A percentile compares a stretch with the other conserved stretches of the same genome.
These are phyloP conservation scores for Emys orbicularis DNA, from an alignment of 2,797 vertebrate species.

Conservation along the genomic window DNA sequence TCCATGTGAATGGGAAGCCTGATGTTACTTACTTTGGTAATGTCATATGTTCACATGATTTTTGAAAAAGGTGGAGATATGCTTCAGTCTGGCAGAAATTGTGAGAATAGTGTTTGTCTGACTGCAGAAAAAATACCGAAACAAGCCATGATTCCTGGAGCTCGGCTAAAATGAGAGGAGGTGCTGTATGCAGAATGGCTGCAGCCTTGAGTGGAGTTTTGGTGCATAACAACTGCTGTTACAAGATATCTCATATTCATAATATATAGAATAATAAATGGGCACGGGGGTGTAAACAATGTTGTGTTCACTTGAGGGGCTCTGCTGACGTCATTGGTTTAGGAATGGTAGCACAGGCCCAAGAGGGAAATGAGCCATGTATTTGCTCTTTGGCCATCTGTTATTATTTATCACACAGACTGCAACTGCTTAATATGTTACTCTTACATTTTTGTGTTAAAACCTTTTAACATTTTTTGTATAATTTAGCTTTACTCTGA, in stretches of 20 bases:
- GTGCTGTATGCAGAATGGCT: rapidly evolving
- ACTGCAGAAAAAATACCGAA: background rate
- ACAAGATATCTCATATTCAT: background rate
- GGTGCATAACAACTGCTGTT: background rate
- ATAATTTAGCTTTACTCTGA: background rate
- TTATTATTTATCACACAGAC: background rate
- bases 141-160: background rate
- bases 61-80: conserved; percentile 46
- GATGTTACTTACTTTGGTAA: background rate
- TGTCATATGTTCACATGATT: conserved; percentile 17
- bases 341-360: conserved; percentile 10
- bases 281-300: background rate
- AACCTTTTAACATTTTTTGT: background rate
- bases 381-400: conserved; percentile 60
- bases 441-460: background rate
- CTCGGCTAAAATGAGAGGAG: background rate
- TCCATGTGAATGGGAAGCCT: background rate
- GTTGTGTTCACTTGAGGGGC: conserved; percentile 14
- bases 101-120: background rate
- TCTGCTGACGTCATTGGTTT: background rate
- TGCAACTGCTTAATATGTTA: background rate
- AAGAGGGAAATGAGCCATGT: conserved; percentile 55
- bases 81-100: background rate
- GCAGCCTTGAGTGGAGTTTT: background rate
- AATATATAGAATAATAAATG: rapidly evolving